Conservation (phyloP, 2,113 vertebrate species). For the Hydropotes inermis region DNA sequence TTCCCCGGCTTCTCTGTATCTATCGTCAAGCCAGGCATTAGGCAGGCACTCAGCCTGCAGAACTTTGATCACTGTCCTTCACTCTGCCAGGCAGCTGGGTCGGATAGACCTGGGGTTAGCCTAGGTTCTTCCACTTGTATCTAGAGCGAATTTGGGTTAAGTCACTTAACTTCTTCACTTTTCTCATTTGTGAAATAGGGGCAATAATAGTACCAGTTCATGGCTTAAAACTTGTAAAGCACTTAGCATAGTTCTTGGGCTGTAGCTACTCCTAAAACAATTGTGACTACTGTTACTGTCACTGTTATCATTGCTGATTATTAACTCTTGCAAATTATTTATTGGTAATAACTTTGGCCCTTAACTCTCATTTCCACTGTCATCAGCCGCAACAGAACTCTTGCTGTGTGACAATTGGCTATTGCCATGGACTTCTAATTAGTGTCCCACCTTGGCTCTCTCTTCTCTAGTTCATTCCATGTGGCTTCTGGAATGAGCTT, state of each 20-base stretch:
- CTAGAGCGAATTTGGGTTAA: not conserved
- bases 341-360: not conserved
- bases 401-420: not conserved
- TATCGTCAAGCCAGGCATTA: not conserved
- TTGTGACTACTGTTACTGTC: not conserved
- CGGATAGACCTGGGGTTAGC: not conserved
- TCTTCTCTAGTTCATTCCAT: not conserved
- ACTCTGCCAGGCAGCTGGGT: not conserved
- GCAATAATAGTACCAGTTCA: not conserved
- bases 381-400: not conserved
- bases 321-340: not conserved
- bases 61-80: conserved; percentile 13
- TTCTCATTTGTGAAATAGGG: not conserved
- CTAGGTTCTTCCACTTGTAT: not conserved
- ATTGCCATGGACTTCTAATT: not conserved
- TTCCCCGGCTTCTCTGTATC: not conserved
- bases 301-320: not conserved
- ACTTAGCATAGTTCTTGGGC: not conserved
- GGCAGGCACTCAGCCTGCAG: not conserved
- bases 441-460: not conserved
- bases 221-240: not conserved
- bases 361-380: not conserved
- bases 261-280: not conserved
- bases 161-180: not conserved
- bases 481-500: not conserved